Percentiles rank a stretch among this genome's conserved stretches.
These are phyloP conservation scores for Ciconia stormi DNA, from an alignment of 2,113 vertebrate genomes.

Conservation along the genomic window DNA sequence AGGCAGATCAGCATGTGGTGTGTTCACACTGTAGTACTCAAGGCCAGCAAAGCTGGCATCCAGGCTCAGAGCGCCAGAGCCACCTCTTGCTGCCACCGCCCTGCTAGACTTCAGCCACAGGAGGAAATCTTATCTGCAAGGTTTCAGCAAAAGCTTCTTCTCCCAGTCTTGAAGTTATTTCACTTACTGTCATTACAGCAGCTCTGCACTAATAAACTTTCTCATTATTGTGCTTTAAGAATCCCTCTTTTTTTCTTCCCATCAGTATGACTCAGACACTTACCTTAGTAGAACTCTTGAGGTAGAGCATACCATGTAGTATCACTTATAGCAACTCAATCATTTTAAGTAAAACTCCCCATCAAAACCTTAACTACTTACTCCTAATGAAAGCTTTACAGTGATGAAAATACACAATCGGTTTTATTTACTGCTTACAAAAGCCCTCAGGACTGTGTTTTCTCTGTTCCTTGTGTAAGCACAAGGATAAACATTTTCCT, in stretches of 20 bases:
- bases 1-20: neutral
- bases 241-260: neutral
- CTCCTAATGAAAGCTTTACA: neutral
- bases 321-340: neutral
- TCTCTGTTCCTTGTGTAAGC: neutral
- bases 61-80: neutral
- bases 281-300: neutral
- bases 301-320: neutral
- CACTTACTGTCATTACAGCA: neutral
- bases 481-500: neutral
- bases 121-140: neutral
- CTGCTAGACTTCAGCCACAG: neutral
- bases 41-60: neutral
- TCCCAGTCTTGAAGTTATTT: neutral
- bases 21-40: neutral
- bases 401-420: neutral
- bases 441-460: neutral
- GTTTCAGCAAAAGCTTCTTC: neutral
- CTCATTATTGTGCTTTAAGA: neutral
- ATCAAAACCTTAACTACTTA: neutral
- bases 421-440: neutral
- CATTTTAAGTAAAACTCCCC: neutral
- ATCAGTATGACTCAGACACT: neutral
- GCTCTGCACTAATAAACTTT: neutral
- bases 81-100: neutral